Evolutionary conservation across 2,113 vertebrate species (phyloP).

Genomic region (Dromas ardeola): DNA sequence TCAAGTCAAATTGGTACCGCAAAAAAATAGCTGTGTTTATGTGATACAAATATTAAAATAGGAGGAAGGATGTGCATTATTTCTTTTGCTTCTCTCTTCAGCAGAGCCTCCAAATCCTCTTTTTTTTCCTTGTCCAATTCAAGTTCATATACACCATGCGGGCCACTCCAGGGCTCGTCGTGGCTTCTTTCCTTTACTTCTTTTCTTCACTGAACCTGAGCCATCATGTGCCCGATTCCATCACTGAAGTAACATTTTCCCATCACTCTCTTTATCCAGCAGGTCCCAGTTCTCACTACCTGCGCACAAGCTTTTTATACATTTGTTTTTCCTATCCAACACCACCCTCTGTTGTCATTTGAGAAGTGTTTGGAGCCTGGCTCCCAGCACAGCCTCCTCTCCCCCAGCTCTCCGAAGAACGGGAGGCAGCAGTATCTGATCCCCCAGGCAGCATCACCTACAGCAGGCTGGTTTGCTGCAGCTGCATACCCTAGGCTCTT

Average conservation of each 20-base stretch:
- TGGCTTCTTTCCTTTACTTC: background rate
- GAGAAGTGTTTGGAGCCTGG: background rate
- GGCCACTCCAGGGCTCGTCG: background rate
- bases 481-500: background rate
- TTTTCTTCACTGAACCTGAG: background rate
- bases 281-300: background rate
- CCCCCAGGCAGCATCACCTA: background rate
- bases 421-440: background rate
- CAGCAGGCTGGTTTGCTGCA: background rate
- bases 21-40: background rate
- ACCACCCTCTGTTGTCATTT: background rate
- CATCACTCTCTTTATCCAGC: background rate
- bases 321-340: background rate
- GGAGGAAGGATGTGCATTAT: background rate
- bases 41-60: background rate
- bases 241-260: background rate
- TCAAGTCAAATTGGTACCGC: background rate
- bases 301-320: background rate
- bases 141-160: background rate
- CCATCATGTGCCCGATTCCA: rapidly evolving
- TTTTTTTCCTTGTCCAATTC: background rate
- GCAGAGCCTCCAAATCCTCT: background rate
- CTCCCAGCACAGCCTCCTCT: background rate
- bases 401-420: background rate
- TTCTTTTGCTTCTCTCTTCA: background rate